Base-by-base conservation (phyloP, 2,797 vertebrate genomes). In the Pseudocheirus occidentalis region DNA sequence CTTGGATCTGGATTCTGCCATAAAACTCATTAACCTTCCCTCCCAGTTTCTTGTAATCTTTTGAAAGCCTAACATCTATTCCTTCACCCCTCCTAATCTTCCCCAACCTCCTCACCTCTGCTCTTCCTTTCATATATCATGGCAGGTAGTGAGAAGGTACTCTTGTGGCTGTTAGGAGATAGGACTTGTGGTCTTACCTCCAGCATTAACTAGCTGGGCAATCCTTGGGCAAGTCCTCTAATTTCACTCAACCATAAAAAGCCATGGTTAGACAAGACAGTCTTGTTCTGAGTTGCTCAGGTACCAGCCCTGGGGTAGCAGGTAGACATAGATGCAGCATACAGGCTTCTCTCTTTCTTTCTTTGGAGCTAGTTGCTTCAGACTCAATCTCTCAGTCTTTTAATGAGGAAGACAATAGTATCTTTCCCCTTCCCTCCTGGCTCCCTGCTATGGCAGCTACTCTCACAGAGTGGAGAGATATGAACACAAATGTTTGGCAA, bases 1-100 rank as follows among this genome's bases (percentile, higher is more conserved):
- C 12, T 13, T 12, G 11, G 59, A 66, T 16, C 59, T 40, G 5
- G 34, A 73, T 73, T 40, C 62, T 73, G 62, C 40, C 62, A 40
- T 7, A 40, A 1, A 40, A 5, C 16, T 40, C 0, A 9, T 40
- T 73, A 6, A 16, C 5, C 34, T 40, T n/a, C 27, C 0, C n/a
- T 40, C 62, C n/a, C 34, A 66, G 62, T 66, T 66, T 59, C 24
- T 10, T 58, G 14, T 9, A 7, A 1, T 66, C 14, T n/a, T 66
- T n/a, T 73, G 62, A 40, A 21, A 73, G 62, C 34, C 16, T 66
- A 14, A 4, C 14, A 66, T 66, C 5, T n/a, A 18, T 18, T n/a
- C 34, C 62, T n/a, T 66, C 34, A 66, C n/a, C 12, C 2, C 5
- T 59, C 13, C 29, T 59, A 14, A 73, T 7, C 16, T 40, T 73